phyloP scores from a whole-genome alignment of 2,113 vertebrate genomes.

The Brevimyrus niger region DNA sequence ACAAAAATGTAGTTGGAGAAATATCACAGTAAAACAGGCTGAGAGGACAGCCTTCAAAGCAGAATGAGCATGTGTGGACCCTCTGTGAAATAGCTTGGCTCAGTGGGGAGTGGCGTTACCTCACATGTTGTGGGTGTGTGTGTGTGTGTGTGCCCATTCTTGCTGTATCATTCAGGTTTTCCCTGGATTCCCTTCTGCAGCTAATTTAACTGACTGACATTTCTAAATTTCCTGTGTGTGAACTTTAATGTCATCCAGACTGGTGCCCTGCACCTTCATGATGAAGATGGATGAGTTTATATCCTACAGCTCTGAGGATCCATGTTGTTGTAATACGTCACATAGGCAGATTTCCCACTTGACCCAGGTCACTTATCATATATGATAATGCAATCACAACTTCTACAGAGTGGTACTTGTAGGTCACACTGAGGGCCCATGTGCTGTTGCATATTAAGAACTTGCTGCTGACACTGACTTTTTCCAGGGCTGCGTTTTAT shows the following conservation, averaged over 20 bases:
- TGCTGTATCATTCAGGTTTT: background rate
- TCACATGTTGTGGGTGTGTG: too few relatives aligned
- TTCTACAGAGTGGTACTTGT: background rate
- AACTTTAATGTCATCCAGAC: background rate
- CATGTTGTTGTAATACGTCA: background rate
- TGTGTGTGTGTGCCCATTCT: background rate
- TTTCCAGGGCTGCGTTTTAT: background rate
- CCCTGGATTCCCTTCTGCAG: background rate
- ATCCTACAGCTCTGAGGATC: background rate
- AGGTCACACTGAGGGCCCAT: background rate
- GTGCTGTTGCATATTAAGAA: background rate
- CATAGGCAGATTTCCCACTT: background rate
- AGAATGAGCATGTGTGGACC: background rate
- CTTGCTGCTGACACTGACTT: background rate
- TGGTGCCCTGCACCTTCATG: background rate
- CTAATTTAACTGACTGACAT: background rate
- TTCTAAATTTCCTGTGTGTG: background rate
- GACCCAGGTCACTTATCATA: background rate
- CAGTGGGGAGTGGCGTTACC: background rate
- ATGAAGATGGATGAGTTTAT: background rate
- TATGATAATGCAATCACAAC: background rate
- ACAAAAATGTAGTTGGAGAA: slow-evolving; percentile 11
- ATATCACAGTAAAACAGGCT: slow-evolving; percentile 11
- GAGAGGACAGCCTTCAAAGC: slow-evolving; percentile 7
- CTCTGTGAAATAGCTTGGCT: background rate